phyloP scores from a whole-genome alignment of 2,113 vertebrate genomes.

The Lepus europaeus region DNA sequence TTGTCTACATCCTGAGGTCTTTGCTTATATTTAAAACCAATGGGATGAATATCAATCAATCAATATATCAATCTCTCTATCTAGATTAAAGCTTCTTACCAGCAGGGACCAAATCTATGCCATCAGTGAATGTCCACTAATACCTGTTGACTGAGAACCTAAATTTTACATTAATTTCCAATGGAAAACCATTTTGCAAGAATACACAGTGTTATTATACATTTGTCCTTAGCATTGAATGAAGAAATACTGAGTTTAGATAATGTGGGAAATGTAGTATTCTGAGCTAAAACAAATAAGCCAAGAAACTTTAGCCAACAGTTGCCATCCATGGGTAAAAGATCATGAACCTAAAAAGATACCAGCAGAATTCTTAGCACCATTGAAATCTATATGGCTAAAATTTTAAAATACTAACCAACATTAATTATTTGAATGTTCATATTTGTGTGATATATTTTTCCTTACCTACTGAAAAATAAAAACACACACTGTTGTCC shows the following conservation, averaged over 20 bases:
- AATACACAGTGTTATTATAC: conserved; percentile 17
- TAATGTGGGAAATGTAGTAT: not conserved
- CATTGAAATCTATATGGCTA: not conserved
- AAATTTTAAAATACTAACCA: conserved; percentile 23
- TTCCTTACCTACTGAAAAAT: not conserved
- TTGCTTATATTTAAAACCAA: conserved; percentile 13
- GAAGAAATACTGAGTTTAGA: conserved; percentile 2
- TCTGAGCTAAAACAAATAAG: not conserved
- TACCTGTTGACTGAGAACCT: not conserved
- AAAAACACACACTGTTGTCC: not conserved
- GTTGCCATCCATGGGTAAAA: not conserved
- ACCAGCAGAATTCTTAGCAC: conserved; percentile 13
- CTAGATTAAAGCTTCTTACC: not conserved
- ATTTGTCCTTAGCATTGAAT: not conserved
- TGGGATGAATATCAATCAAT: not conserved
- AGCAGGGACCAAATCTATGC: not conserved
- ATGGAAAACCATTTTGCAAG: conserved; percentile 34
- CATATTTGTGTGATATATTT: not conserved
- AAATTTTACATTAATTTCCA: conserved; percentile 35
- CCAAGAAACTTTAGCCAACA: not conserved
- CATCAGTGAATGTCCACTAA: not conserved
- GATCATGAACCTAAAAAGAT: not conserved
- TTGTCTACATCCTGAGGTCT: not conserved
- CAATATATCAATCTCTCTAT: not conserved
- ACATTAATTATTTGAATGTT: conserved; percentile 26